phyloP scores from a whole-genome alignment of 2,888 invertebrate genomes.

The Muschampia plurimacula region DNA sequence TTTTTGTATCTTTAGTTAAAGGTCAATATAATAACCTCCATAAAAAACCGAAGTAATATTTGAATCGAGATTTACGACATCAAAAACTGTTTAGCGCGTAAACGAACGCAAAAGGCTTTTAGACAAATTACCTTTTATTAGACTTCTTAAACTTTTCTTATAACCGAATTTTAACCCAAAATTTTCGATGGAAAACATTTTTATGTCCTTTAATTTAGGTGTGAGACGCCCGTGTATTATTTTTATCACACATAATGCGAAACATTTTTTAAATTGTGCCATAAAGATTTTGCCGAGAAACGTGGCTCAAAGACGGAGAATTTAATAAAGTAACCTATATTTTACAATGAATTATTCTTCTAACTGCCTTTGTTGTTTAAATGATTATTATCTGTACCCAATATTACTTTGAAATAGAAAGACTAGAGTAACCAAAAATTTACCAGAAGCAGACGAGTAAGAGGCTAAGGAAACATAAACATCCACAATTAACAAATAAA shows the following conservation, averaged over 20 bases:
- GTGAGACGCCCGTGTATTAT: slow-evolving; percentile 68
- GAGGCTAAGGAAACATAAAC: slow-evolving; percentile 28
- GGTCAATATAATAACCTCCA: slow-evolving; percentile 15
- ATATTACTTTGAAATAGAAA: slow-evolving; percentile 11
- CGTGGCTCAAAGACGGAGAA: slow-evolving; percentile 66
- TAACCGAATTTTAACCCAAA: slow-evolving; percentile 20
- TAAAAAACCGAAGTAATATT: slow-evolving; percentile 21
- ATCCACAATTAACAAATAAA: slow-evolving; percentile 30
- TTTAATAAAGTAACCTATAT: slow-evolving; percentile 79
- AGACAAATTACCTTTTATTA: slow-evolving; percentile 52
- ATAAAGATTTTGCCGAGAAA: slow-evolving; percentile 72
- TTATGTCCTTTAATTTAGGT: slow-evolving; percentile 61
- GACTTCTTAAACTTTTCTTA: slow-evolving; percentile 43
- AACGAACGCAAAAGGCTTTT: slow-evolving; percentile 53
- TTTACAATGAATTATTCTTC: slow-evolving; percentile 71
- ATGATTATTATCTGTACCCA: slow-evolving; percentile 13
- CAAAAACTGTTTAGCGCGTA: slow-evolving; percentile 48
- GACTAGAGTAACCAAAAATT: slow-evolving; percentile 9
- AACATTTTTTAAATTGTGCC: slow-evolving; percentile 77
- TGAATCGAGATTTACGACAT: slow-evolving; percentile 30
- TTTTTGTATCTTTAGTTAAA: slow-evolving; percentile 15
- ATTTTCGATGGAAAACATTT: slow-evolving; percentile 48
- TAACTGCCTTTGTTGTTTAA: slow-evolving; percentile 45
- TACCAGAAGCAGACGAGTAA: slow-evolving; percentile 27
- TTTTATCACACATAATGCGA: slow-evolving; percentile 69